Conservation (phyloP, 2,113 vertebrate genomes). For the Cervus canadensis region DNA sequence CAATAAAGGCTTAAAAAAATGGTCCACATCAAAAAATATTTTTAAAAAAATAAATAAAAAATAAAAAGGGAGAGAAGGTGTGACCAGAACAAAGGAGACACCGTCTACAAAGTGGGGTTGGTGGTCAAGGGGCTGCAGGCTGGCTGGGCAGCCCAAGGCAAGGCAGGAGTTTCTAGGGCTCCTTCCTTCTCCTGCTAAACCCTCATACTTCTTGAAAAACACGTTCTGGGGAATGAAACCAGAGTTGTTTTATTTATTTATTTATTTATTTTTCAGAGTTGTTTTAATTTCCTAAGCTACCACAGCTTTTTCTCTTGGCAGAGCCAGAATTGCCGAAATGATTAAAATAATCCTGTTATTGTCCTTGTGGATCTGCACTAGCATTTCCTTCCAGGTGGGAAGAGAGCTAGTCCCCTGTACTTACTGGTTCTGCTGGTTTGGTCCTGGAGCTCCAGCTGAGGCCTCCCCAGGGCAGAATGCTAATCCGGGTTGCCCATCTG, state of each 20-base stretch:
- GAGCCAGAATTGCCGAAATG: background rate
- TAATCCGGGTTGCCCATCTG: background rate
- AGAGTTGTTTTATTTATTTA: background rate
- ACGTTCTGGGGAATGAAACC: background rate
- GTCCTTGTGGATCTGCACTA: background rate
- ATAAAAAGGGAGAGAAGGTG: background rate
- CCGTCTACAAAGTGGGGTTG: background rate
- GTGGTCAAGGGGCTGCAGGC: background rate
- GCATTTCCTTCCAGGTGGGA: conserved; percentile 20
- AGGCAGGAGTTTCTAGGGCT: background rate
- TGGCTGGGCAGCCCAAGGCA: background rate
- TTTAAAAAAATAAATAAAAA: background rate
- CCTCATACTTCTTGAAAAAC: conserved; percentile 24
- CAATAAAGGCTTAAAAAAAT: background rate
- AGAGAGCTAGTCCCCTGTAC: background rate
- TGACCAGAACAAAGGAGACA: background rate
- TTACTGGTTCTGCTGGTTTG: background rate
- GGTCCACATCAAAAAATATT: background rate
- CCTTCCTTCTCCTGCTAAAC: background rate
- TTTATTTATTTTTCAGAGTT: background rate
- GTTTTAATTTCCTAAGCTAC: background rate
- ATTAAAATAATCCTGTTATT: conserved; percentile 39
- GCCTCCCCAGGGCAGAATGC: no score
- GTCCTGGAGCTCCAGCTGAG: background rate
- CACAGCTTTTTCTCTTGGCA: background rate